Percentiles rank a stretch among this genome's conserved stretches.
Evolutionary conservation across 2,797 vertebrate species (phyloP).

Genomic region (Oreortyx pictus): DNA sequence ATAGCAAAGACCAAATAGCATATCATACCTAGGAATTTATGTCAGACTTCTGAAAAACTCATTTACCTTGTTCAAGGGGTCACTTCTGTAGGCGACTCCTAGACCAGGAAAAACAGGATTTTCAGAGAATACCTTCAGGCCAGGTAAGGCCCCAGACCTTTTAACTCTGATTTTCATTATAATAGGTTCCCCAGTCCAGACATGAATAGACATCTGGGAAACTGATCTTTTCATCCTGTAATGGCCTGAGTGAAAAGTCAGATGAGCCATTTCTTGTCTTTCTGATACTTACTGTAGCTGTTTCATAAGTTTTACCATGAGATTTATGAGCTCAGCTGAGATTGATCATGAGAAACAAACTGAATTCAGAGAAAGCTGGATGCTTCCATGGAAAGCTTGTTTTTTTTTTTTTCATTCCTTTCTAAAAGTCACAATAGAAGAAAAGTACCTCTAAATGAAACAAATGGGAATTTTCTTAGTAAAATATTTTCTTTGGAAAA

Average conservation of each 20-base stretch:
- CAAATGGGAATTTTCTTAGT: not conserved
- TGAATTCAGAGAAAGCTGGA: not conserved
- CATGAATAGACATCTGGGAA: constrained; percentile 56
- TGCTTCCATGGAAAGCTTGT: not conserved
- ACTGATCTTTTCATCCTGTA: constrained; percentile 24
- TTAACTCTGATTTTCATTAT: constrained; percentile 55
- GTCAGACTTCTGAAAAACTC: constrained; percentile 21
- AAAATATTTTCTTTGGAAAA: not conserved
- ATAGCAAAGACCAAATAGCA: constrained; percentile 1
- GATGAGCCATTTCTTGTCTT: constrained; percentile 30
- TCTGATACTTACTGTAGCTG: constrained; percentile 11
- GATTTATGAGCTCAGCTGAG: constrained; percentile 9
- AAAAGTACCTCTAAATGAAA: not conserved
- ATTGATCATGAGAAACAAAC: not conserved
- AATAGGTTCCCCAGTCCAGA: constrained; percentile 34
- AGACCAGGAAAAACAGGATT: constrained; percentile 59
- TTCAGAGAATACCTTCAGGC: constrained; percentile 47
- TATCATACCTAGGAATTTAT: constrained; percentile 6
- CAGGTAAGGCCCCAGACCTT: constrained; percentile 45
- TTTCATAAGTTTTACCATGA: constrained; percentile 13
- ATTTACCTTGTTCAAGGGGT: constrained; percentile 42
- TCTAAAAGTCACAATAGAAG: not conserved
- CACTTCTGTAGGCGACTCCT: constrained; percentile 24
- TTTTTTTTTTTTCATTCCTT: not conserved
- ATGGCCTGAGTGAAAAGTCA: not conserved